Conservation (phyloP, 2,113 vertebrate genomes). For the Centropus bengalensis region DNA sequence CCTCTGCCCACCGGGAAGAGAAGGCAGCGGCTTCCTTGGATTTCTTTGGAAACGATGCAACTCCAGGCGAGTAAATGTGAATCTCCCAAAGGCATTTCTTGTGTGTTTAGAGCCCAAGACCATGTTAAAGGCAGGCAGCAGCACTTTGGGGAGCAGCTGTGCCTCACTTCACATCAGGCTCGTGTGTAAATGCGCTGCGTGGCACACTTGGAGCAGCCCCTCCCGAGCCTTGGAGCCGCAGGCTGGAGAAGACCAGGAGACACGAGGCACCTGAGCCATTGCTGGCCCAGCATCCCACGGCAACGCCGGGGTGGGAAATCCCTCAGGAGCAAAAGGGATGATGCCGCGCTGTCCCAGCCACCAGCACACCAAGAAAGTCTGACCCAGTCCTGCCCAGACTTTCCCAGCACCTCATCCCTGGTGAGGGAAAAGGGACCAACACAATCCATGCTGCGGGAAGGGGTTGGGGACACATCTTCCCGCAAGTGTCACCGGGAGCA, state of each 20-base stretch:
- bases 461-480: neutral
- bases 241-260: neutral
- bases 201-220: rapidly evolving
- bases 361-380: neutral
- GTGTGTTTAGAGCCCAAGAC: neutral
- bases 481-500: rapidly evolving
- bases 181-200: rapidly evolving
- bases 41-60: neutral
- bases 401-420: neutral
- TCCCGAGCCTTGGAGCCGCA: neutral
- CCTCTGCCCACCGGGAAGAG: neutral
- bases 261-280: neutral
- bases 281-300: neutral
- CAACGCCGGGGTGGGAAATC: neutral
- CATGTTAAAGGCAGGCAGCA: neutral
- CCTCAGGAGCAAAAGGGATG: neutral
- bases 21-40: neutral
- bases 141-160: neutral
- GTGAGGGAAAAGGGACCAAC: neutral
- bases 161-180: neutral
- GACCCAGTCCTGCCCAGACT: neutral
- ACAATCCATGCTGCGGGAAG: neutral
- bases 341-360: neutral
- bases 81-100: neutral
- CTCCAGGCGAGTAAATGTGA: neutral